These are phyloP conservation scores for Eriosoma lanigerum DNA, from an alignment of 1,140 invertebrate genomes.

Conservation along the genomic window DNA sequence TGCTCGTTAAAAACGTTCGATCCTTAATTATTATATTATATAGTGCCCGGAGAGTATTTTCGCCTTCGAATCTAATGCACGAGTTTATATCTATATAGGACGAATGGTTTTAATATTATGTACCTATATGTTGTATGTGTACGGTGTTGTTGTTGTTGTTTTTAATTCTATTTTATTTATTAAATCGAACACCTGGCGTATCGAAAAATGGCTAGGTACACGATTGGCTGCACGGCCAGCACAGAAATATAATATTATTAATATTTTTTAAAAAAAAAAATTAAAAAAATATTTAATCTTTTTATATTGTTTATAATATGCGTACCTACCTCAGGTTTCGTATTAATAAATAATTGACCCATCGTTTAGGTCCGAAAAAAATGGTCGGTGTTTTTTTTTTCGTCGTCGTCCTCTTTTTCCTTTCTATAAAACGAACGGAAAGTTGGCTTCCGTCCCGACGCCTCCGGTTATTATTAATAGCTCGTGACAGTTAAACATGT, in stretches of 20 bases:
- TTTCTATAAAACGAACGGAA: background rate
- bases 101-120: slow-evolving; percentile 34
- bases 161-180: slow-evolving; percentile 25
- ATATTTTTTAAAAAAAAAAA: no score
- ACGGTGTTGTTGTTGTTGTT: slow-evolving; percentile 4
- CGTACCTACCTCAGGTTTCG: slow-evolving; percentile 12
- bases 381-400: no score
- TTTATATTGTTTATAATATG: no score
- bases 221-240: slow-evolving; percentile 3
- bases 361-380: slow-evolving; percentile 22
- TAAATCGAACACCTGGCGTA: slow-evolving; percentile 41
- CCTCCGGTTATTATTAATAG: slow-evolving; percentile 50
- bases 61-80: slow-evolving; percentile 16
- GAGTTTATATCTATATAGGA: background rate
- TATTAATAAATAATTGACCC: slow-evolving; percentile 29
- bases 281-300: no score
- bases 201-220: slow-evolving; percentile 23
- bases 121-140: background rate
- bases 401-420: no score
- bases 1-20: slow-evolving; percentile 51
- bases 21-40: slow-evolving; percentile 49
- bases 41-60: slow-evolving; percentile 43
- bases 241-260: slow-evolving; percentile 17
- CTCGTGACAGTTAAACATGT: slow-evolving; percentile 49
- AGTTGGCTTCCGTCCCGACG: slow-evolving; percentile 50